Base-by-base conservation (phyloP, 2,888 invertebrate genomes). In the Tyria jacobaeae region DNA sequence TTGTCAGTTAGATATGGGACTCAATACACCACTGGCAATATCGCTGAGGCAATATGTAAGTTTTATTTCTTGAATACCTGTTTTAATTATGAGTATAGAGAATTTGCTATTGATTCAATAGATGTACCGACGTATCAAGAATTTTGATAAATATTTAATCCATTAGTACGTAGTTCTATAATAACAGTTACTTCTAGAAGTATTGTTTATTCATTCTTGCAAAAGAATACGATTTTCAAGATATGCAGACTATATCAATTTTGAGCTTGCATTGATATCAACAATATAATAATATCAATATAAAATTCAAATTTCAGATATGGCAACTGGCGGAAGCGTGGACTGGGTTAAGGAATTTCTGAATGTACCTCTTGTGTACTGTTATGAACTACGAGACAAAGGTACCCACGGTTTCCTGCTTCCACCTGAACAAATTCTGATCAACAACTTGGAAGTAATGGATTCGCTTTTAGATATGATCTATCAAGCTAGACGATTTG, bases 381-480 rank as follows among this genome's bases (percentile, higher is more conserved):
- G 87, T 65, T 90, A 88, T 12, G 91, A 91, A 57, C 86, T 96
- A 2, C 87, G 96, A 0, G 96, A 96, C 74, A 89, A 79, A 0
- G 96, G 96, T 0, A 68, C 71, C 2, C 87, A 91, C 71, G 96
- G 96, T 0, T 96, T 96, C 84, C 57, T 95, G 0, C 88, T 96
- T 1, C 96, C 96, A 0, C 76, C 93, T 0, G 88, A 91, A 0
- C 93, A 95, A 81, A 96, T 96, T 63, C 84, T 94, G 35, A 94
- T 94, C 3, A 93, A 91, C 4, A 90, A 88, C 24, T 71, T 87
- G 58, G 95, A 95, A 84, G 92, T 94, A 1, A 85, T 94, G 78
- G 95, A 94, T 71, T 94, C 94, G 0, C 63, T 94, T 0, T n/a
- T 94, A 1, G 89, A 89, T 7, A 75, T 94, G 1, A 83, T 94